Conservation (phyloP, 2,888 invertebrate species). For the Sepioteuthis lessoniana region DNA sequence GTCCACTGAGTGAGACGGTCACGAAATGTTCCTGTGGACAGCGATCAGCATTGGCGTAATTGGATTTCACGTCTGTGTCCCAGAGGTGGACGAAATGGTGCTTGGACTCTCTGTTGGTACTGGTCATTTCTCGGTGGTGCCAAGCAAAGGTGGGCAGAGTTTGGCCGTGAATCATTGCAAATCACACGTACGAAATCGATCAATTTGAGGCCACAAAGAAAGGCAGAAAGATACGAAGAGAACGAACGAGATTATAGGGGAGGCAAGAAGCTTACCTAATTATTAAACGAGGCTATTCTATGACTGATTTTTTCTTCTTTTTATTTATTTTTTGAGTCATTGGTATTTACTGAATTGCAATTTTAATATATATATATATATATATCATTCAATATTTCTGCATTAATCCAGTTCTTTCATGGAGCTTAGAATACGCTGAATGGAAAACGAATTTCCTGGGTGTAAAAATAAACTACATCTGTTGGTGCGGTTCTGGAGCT, state of each 20-base stretch:
- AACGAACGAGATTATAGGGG: neutral
- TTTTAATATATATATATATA: no score
- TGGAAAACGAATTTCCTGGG: no score
- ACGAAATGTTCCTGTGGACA: neutral
- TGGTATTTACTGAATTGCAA: neutral
- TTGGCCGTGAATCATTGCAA: neutral
- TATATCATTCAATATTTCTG: no score
- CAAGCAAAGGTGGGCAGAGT: neutral
- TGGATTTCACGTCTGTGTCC: conserved; percentile 2
- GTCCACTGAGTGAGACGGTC: neutral
- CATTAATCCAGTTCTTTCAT: no score
- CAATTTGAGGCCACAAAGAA: neutral
- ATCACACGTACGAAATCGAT: neutral
- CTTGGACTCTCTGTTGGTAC: neutral
- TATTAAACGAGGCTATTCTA: neutral
- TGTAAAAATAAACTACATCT: no score
- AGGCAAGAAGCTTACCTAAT: neutral
- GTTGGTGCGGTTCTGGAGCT: no score
- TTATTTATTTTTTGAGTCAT: no score
- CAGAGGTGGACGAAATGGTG: neutral
- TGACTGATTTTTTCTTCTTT: neutral
- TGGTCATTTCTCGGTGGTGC: neutral
- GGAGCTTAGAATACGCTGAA: no score
- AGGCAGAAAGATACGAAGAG: neutral
- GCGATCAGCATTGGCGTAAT: neutral